Base-by-base conservation (phyloP, 2,888 invertebrate species). In the Notodonta ziczac region DNA sequence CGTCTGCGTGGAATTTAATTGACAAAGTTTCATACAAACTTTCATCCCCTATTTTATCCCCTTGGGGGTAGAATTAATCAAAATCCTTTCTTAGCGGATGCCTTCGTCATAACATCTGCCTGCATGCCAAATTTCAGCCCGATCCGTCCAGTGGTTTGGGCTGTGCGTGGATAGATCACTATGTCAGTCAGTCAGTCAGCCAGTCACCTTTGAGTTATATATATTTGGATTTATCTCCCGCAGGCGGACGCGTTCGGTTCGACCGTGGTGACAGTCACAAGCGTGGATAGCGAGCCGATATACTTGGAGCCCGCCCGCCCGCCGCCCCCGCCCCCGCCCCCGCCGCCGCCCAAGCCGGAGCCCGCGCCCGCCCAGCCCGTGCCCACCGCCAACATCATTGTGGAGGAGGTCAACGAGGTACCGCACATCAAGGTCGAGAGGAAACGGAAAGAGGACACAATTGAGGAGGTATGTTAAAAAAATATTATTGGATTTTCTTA, bases 391-490 rank as follows among this genome's bases (percentile, higher is more conserved):
- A 75, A 80, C 57, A 84, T 87, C 57, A 85, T 88, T 57, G 82
- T 86, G 2, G 89, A 88, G 64, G 89, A 89, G 66, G 86, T 87
- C 48, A 89, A 86, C 67, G 88, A 91, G 55, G 66, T 77, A 32
- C 72, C 76, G 12, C 71, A 68, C 5, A 65, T 72, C 6, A 78
- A 74, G 48, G 62, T 72, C 4, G 77, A 77, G 42, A 76, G 61
- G 52, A 80, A 77, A 52, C 70, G 74, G 14, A 82, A 74, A 14
- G 84, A 84, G 13, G 87, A 87, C 32, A 80, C 83, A 2, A 70
- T 86, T 6, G 86, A 86, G 44, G 88, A 88, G 74, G 75, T 81
- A 7, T 56, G 60, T 8, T 24, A 24, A 24, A 24, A 24, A n/a
- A n/a, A n/a, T n/a, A n/a, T n/a, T n/a, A n/a, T n/a, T n/a, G n/a